These are phyloP conservation scores for Drosophila mayaguana DNA, from an alignment of 2,888 invertebrate species.

Conservation along the genomic window DNA sequence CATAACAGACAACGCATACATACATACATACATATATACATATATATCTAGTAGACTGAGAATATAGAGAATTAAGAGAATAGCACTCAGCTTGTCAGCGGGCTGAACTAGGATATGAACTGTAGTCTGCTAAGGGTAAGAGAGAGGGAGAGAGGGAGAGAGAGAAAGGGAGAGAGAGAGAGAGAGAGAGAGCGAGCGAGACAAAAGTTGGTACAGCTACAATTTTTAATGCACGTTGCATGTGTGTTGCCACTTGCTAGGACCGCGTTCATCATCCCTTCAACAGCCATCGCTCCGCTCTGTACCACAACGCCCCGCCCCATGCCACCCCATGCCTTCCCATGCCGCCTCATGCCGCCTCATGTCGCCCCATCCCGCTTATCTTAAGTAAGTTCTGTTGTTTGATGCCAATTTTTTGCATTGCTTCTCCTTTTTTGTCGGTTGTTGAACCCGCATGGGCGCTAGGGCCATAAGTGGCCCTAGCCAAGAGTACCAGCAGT, in stretches of 20 bases:
- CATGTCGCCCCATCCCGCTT: conserved; percentile 16
- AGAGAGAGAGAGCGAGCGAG: conserved; percentile 6
- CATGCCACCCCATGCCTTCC: neutral
- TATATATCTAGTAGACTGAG: conserved; percentile 21
- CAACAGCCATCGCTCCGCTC: neutral
- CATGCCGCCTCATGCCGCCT: no score
- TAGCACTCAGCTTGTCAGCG: conserved; percentile 73
- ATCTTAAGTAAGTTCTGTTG: conserved; percentile 77
- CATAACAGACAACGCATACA: neutral
- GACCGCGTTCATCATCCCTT: conserved; percentile 23
- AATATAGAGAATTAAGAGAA: conserved; percentile 68
- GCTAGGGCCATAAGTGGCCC: conserved; percentile 73
- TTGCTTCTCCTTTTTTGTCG: conserved; percentile 67
- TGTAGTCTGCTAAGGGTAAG: conserved; percentile 6
- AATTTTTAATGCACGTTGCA: conserved; percentile 78
- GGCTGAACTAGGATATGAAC: conserved; percentile 25
- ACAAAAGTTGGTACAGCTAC: conserved; percentile 72
- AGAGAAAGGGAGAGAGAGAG: no score
- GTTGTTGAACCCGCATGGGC: conserved; percentile 74
- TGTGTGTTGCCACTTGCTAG: conserved; percentile 52
- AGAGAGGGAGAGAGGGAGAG: conserved; percentile 7
- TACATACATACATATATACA: neutral
- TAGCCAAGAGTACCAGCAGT: conserved; percentile 47
- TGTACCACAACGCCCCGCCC: neutral
- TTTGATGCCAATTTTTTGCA: conserved; percentile 80